Base-by-base conservation (phyloP, 2,888 invertebrate genomes). In the Cheilosia variabilis region DNA sequence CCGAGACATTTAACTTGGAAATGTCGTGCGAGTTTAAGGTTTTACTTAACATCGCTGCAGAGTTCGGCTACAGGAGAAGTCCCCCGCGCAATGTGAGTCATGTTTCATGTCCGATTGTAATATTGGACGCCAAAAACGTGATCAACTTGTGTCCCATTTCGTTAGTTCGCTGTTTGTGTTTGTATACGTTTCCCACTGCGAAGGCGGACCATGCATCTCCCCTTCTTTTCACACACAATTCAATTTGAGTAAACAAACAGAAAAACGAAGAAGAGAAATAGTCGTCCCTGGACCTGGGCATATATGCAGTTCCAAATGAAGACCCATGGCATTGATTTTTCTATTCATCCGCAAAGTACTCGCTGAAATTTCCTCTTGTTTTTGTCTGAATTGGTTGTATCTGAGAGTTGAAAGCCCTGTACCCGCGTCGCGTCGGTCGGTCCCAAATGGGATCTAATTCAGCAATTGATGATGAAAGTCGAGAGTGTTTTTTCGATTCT, bases 71-170 rank as follows among this genome's bases (percentile, higher is more conserved):
- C 5, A 22, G 13, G 4, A 24, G 15, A 55, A 66, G 57, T 60
- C 68, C 55, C 47, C 52, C 47, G 22, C 41, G 24, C 60, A 81
- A 79, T 87, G 87, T 87, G 78, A 87, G 81, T 87, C 87, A 87
- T 87, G 87, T 87, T 87, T 87, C 83, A 71, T 87, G 87, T 87
- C 83, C 87, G 83, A 83, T 83, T 83, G 78, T 81, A 81, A 66
- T 86, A 80, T 86, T 81, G 86, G 81, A 86, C 86, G 86, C 81
- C 68, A 78, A 78, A 87, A 87, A 87, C 87, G 87, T 87, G 83
- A 87, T 87, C 87, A 87, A 87, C 87, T 83, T 87, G 87, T 87
- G 87, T 87, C 87, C 87, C 71, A 87, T 87, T 83, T 87, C 78
- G 82, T 78, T 87, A 75, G 79, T 71, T 80, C 60, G 72, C 65